Base-by-base conservation (phyloP, 2,888 invertebrate species). In the Nomada lathburiana region DNA sequence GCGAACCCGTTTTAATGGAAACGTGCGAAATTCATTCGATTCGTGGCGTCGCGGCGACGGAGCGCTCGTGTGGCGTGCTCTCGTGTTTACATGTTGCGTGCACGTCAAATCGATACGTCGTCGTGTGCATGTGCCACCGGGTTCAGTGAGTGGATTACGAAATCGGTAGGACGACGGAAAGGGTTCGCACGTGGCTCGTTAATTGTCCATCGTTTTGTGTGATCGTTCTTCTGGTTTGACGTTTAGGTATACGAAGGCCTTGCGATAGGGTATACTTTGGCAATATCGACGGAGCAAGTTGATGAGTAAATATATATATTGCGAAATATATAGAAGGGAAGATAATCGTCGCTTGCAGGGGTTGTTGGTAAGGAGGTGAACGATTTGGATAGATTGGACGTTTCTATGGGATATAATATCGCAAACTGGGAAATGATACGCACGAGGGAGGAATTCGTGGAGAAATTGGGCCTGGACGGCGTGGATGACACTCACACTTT, bases 401-500 rank as follows among this genome's bases (percentile, higher is more conserved):
- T 57, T 84, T 88, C 78, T 89, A 86, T 85, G 89, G 89, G 86
- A 83, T 80, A 85, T 80, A 84, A 86, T 65, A 79, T 89, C 63
- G 82, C 67, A 57, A 77, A 84, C 53, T 77, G 82, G 82, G 88
- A 89, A 80, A 89, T 89, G 88, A 86, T 80, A 83, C 88, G 89
- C 59, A 69, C 87, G 77, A 78, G 77, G 77, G 87, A 88, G 71
- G 87, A 86, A 68, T 53, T 93, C 50, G 86, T 88, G 60, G 90
- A 92, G 67, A 93, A 92, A 88, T 90, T 91, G 74, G 91, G 87
- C 68, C 84, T 90, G 72, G 93, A 92, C 67, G 87, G 89, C 83
- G 90, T 88, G 76, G 91, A 92, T 82, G 90, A 92, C 83, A 89
- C 90, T 84, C 91, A 91, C 83, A 89, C 89, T 86, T 89, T 93